Conservation (phyloP, 2,113 vertebrate genomes). For the Phyllopteryx taeniolatus region DNA sequence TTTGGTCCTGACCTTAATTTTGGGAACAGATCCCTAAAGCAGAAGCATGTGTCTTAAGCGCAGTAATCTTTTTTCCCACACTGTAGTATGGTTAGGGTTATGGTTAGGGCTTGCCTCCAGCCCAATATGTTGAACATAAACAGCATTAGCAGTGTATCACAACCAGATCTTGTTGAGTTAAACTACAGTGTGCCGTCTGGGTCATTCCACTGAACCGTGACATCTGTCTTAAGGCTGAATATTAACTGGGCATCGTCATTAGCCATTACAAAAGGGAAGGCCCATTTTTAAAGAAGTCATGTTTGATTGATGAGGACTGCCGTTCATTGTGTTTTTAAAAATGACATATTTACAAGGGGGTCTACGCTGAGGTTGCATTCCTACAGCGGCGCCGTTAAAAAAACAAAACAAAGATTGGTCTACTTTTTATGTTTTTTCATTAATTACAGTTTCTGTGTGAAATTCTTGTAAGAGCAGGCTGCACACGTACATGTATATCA, state of each 20-base stretch:
- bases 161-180: slow-evolving; percentile 55
- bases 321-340: not conserved
- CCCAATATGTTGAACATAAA: slow-evolving; percentile 57
- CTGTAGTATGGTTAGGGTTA: slow-evolving; percentile 1
- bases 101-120: slow-evolving; percentile 17
- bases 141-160: slow-evolving; percentile 55
- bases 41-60: not conserved
- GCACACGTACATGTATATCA: too few species aligned
- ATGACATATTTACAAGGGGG: not conserved
- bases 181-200: slow-evolving; percentile 53
- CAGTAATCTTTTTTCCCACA: slow-evolving; percentile 35
- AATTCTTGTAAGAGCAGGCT: not conserved
- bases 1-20: not conserved
- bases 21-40: not conserved
- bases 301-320: not conserved
- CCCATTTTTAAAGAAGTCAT: slow-evolving; percentile 3
- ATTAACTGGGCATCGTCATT: slow-evolving; percentile 1
- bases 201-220: slow-evolving; percentile 38
- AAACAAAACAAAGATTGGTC: too few species aligned
- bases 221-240: slow-evolving; percentile 17
- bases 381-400: too few species aligned
- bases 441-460: not conserved
- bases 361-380: too few species aligned
- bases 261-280: slow-evolving; percentile 12
- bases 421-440: not conserved